Conservation (phyloP, 2,113 vertebrate genomes). For the Plestiodon gilberti region DNA sequence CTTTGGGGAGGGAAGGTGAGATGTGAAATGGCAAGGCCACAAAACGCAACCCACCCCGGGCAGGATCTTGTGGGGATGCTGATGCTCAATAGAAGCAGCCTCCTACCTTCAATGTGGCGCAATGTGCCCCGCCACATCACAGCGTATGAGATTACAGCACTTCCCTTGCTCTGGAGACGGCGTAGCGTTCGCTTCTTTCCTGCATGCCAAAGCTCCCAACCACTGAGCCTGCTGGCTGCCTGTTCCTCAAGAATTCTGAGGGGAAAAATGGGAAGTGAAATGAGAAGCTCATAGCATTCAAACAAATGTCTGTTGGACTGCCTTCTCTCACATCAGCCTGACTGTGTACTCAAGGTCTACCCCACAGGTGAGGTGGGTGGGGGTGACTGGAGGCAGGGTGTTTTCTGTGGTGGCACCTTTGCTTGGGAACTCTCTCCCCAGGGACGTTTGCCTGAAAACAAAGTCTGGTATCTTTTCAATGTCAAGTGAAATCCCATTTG, state of each 20-base stretch:
- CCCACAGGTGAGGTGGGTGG: no score
- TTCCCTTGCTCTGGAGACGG: slow-evolving; percentile 42
- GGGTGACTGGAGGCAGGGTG: no score
- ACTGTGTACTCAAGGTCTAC: not conserved
- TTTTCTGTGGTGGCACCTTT: no score
- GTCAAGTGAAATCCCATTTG: no score
- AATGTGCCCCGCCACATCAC: slow-evolving; percentile 73
- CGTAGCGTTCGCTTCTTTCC: slow-evolving; percentile 54
- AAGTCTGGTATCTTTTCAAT: no score
- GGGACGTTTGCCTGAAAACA: no score
- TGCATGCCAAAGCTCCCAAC: slow-evolving; percentile 67
- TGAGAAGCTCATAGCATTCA: not conserved
- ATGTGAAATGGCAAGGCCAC: not conserved
- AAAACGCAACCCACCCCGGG: not conserved
- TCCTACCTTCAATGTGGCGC: slow-evolving; percentile 79
- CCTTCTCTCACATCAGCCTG: not conserved
- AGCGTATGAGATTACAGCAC: slow-evolving; percentile 52
- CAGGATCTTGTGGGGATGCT: not conserved
- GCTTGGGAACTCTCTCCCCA: not conserved
- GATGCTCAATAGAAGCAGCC: not conserved
- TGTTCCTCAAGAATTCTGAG: slow-evolving; percentile 75
- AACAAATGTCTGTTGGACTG: not conserved
- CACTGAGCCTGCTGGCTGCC: slow-evolving; percentile 62
- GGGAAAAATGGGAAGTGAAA: not conserved
- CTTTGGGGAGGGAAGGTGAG: slow-evolving; percentile 59